Evolutionary conservation across 1,140 invertebrate species (phyloP).

Genomic region (Drosophila triauraria): DNA sequence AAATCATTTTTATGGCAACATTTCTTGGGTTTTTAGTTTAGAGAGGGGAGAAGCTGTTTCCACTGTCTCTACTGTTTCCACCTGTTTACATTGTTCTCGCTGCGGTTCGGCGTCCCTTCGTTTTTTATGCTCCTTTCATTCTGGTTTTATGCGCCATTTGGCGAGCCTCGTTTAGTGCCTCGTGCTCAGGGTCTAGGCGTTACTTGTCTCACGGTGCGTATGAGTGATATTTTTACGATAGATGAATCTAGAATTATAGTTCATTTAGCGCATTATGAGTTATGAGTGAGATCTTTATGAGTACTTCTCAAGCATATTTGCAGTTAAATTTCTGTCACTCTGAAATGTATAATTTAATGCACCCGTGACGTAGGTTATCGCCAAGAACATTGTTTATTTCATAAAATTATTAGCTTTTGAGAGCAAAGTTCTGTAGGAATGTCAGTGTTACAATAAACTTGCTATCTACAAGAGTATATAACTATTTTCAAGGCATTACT

Average conservation of each 20-base stretch:
- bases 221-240: conserved; percentile 58
- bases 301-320: conserved; percentile 24
- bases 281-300: conserved; percentile 42
- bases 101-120: too few species aligned
- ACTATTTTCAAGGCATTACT: not conserved
- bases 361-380: not conserved
- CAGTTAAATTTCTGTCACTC: conserved; percentile 20
- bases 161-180: conserved; percentile 14
- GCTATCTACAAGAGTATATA: not conserved
- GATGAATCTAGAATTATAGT: conserved; percentile 48
- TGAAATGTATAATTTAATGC: conserved; percentile 19
- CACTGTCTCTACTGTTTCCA: not conserved
- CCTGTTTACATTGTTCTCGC: conserved; percentile 53
- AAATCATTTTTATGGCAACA: conserved; percentile 64
- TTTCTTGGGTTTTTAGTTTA: conserved; percentile 54
- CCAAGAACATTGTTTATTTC: not conserved
- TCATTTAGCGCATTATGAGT: conserved; percentile 51
- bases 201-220: conserved; percentile 44
- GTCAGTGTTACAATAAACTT: too few species aligned
- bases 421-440: not conserved
- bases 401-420: not conserved
- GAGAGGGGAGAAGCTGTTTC: not conserved
- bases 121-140: conserved; percentile 44
- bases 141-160: conserved; percentile 47
- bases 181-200: conserved; percentile 15